Evolutionary conservation across 1,140 invertebrate species (phyloP), one percentile per base, ranked within the genome.

Genomic region (Atta colombica): DNA sequence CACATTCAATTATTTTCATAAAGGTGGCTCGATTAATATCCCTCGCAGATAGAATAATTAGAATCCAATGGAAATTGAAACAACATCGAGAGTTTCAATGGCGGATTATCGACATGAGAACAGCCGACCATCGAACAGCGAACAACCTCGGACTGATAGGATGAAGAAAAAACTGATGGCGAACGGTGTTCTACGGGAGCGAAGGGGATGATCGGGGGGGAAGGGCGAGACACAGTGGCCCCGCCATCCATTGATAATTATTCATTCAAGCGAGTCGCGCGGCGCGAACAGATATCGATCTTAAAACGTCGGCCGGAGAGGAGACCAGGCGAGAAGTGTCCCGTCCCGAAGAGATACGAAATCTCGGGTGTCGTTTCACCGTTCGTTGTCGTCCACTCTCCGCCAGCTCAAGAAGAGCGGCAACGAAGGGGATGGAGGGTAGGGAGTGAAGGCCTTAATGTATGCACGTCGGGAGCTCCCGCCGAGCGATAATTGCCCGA

Each of bases 401-500:
- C 60, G 45, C 39, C 39, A 49, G 63, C 63, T 7, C 39, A 45
- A 10, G 39, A 8, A 31, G 28, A 16, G n/a, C 10, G 71, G 55
- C n/a, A 5, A 28, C 16, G 58, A 4, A 68, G 49, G 3, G 14
- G 16, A n/a, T 2, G 63, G 65, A 45, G 51, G 35, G 10, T 21
- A 35, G 28, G 21, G 16, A 39, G 7, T 28, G 35, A 63, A 28
- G 31, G 81, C 31, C 91, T 92, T 94, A 94, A 94, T 94, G 87
- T 94, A 94, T 94, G 93, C 93, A 85, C 89, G 93, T 81, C 91
- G 90, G 91, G 77, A 78, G 92, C 90, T 88, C 93, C 91, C 88
- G 92, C 86, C 88, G 91, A 92, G 93, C 93, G 94, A 95, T 95
- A 95, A 94, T 95, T 94, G 94, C 93, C 94, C 92, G 91, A 94